Percentiles rank a stretch among this genome's conserved stretches.
phyloP scores from a whole-genome alignment of 2,797 vertebrate species.

The Cephalopachus bancanus region DNA sequence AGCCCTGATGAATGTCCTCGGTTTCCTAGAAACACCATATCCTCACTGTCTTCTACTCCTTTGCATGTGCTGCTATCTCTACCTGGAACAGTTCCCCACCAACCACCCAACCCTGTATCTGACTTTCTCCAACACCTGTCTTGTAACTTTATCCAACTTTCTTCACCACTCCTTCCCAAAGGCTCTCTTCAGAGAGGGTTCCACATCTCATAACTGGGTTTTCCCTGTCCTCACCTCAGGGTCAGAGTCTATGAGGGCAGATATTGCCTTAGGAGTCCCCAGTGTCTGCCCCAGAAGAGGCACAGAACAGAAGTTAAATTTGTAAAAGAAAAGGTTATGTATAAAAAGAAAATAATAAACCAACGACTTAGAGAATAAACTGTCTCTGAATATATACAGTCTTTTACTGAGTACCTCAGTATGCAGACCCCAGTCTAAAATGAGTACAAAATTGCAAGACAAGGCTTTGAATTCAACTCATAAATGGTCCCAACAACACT shows the following conservation, averaged over 20 bases:
- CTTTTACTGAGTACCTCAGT: neutral
- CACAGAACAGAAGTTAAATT: neutral
- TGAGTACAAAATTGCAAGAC: neutral
- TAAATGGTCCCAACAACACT: neutral
- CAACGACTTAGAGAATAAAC: neutral
- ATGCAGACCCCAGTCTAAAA: neutral
- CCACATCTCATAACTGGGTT: neutral
- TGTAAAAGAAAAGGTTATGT: neutral
- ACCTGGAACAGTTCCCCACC: neutral
- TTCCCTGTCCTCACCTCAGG: neutral
- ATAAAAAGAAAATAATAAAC: neutral
- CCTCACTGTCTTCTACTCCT: neutral
- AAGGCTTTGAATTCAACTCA: neutral
- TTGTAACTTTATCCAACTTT: neutral
- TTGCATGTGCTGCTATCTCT: neutral
- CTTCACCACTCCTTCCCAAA: neutral
- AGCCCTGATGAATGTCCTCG: neutral
- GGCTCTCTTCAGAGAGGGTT: neutral
- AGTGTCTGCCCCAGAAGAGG: neutral
- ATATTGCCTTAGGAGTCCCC: neutral
- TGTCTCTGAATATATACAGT: neutral
- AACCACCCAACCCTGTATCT: neutral
- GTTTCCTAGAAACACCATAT: neutral
- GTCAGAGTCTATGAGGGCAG: neutral
- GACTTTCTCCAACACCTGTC: neutral